Evolutionary conservation across 2,888 invertebrate species (phyloP).

Genomic region (Hypsopygia costalis): DNA sequence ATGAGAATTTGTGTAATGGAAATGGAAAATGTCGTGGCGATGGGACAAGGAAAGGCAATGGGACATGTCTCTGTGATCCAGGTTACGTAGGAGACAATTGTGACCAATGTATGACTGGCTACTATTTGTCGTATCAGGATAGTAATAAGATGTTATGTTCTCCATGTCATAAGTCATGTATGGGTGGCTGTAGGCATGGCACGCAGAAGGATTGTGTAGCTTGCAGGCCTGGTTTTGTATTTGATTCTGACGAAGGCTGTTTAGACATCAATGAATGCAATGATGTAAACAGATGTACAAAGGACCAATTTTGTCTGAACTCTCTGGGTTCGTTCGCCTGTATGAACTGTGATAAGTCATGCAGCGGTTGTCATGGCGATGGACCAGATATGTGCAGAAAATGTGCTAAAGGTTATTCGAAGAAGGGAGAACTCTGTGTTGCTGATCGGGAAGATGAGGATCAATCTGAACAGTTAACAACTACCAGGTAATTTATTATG

Average conservation of each 20-base stretch:
- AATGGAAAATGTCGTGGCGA: conserved; percentile 91
- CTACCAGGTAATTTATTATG: conserved; percentile 56
- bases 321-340: conserved; percentile 92
- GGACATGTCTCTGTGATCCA: conserved; percentile 91
- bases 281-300: conserved; percentile 71
- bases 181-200: conserved; percentile 86
- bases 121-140: conserved; percentile 88
- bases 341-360: conserved; percentile 91
- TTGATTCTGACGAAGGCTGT: conserved; percentile 88
- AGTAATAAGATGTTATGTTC: conserved; percentile 87
- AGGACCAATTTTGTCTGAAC: conserved; percentile 93
- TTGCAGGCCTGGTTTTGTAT: conserved; percentile 86
- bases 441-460: conserved; percentile 78
- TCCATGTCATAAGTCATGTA: conserved; percentile 89
- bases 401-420: conserved; percentile 87
- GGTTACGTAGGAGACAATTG: conserved; percentile 92
- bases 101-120: conserved; percentile 86
- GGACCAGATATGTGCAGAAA: conserved; percentile 94
- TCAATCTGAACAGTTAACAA: conserved; percentile 49
- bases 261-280: conserved; percentile 92
- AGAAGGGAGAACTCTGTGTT: conserved; percentile 88
- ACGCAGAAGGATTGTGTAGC: conserved; percentile 84
- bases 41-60: conserved; percentile 96
- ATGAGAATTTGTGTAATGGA: conserved; percentile 87
- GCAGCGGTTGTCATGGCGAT: conserved; percentile 91